Evolutionary conservation across 2,888 invertebrate species (phyloP).

Genomic region (Craniophora ligustri): DNA sequence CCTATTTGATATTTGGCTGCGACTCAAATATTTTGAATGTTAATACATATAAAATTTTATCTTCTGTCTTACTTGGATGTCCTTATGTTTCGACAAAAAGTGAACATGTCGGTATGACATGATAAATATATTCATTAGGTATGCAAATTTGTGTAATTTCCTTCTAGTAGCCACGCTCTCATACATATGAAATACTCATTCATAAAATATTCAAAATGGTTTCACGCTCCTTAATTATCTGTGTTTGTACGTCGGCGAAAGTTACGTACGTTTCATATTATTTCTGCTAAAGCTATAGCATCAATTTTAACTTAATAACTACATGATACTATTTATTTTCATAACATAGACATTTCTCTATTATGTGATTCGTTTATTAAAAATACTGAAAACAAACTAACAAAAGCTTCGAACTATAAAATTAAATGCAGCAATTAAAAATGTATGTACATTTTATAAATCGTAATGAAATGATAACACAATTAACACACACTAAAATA

Average conservation of each 20-base stretch:
- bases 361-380: neutral
- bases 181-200: constrained; percentile 85
- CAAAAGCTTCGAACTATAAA: constrained; percentile 11
- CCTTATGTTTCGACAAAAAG: constrained; percentile 44
- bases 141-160: constrained; percentile 83
- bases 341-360: no score
- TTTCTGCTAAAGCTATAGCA: constrained; percentile 33
- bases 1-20: constrained; percentile 48
- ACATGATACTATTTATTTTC: neutral
- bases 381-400: neutral
- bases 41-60: constrained; percentile 42
- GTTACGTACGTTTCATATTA: constrained; percentile 68
- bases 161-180: constrained; percentile 82
- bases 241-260: constrained; percentile 79
- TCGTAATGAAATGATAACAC: constrained; percentile 48
- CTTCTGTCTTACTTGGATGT: constrained; percentile 18
- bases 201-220: constrained; percentile 87
- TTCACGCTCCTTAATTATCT: constrained; percentile 86
- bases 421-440: constrained; percentile 17
- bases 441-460: constrained; percentile 16
- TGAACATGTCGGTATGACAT: constrained; percentile 49
- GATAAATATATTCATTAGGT: constrained; percentile 80
- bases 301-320: constrained; percentile 2
- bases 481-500: constrained; percentile 52
- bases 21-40: constrained; percentile 44